A percentile compares a stretch with the other conserved stretches of the same genome.
Evolutionary conservation across 2,888 invertebrate species (phyloP).

Genomic region (Dynastes maya): DNA sequence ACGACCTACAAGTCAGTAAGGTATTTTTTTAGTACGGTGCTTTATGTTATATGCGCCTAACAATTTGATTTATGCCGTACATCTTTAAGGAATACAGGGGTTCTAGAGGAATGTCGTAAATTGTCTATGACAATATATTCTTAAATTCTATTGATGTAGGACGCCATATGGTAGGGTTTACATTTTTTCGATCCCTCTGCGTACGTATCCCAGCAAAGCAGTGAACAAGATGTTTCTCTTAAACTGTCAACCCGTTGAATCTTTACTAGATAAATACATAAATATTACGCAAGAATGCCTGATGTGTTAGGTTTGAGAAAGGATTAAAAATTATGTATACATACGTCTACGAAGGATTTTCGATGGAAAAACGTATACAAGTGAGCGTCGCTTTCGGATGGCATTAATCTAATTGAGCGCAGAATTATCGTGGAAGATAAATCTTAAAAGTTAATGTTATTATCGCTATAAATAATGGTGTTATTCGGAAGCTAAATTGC

Average conservation of each 20-base stretch:
- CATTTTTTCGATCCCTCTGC: slow-evolving; percentile 1
- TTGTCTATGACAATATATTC: slow-evolving; percentile 26
- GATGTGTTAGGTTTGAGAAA: neutral
- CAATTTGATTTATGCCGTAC: slow-evolving; percentile 4
- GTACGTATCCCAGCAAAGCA: neutral
- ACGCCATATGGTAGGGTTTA: slow-evolving; percentile 25
- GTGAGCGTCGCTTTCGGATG: too few species aligned
- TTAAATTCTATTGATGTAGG: slow-evolving; percentile 25
- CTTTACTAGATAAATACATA: slow-evolving; percentile 26
- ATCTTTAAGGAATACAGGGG: slow-evolving; percentile 8
- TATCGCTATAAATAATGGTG: slow-evolving; percentile 13
- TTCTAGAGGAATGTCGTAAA: slow-evolving; percentile 18
- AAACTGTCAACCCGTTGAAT: slow-evolving; percentile 33
- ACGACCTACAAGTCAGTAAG: too few species aligned
- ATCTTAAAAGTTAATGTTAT: slow-evolving; percentile 8
- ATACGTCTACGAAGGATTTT: neutral
- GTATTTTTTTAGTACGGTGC: neutral
- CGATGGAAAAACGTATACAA: too few species aligned
- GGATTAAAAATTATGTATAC: slow-evolving; percentile 22
- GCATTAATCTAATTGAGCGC: too few species aligned
- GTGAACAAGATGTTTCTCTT: slow-evolving; percentile 43
- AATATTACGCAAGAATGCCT: slow-evolving; percentile 30
- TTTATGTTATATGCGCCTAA: neutral
- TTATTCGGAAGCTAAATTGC: slow-evolving; percentile 4
- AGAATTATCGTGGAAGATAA: neutral